Evolutionary conservation across 2,888 invertebrate genomes (phyloP).

Genomic region (Eupsilia transversa): DNA sequence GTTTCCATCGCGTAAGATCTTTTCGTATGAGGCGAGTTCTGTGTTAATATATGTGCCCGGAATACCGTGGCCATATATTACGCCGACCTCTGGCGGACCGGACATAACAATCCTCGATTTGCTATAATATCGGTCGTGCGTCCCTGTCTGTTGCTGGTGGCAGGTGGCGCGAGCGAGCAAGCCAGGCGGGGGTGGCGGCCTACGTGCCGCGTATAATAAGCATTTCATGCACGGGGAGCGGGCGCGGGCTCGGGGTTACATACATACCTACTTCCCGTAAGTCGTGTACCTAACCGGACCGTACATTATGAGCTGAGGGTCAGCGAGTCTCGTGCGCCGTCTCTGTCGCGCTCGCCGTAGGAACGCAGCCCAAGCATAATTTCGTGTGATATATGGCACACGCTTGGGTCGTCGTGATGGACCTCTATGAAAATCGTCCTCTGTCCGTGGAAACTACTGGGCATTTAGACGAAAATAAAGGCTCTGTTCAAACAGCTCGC

Average conservation of each 20-base stretch:
- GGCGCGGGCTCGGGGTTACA: slow-evolving; percentile 86
- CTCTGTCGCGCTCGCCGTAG: slow-evolving; percentile 86
- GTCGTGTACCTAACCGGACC: slow-evolving; percentile 91
- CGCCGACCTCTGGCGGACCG: slow-evolving; percentile 90
- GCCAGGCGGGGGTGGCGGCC: slow-evolving; percentile 83
- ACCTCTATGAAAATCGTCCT: slow-evolving; percentile 85
- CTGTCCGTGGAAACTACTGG: slow-evolving; percentile 72
- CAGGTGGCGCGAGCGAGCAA: slow-evolving; percentile 81
- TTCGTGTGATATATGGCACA: slow-evolving; percentile 89
- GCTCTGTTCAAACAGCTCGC: slow-evolving; percentile 63
- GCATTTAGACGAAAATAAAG: slow-evolving; percentile 76
- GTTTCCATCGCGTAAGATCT: slow-evolving; percentile 90
- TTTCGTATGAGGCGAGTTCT: slow-evolving; percentile 90
- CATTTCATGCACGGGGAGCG: slow-evolving; percentile 91
- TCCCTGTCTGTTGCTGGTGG: slow-evolving; percentile 82
- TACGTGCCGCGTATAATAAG: slow-evolving; percentile 91
- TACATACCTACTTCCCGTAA: slow-evolving; percentile 90
- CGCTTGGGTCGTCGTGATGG: slow-evolving; percentile 83
- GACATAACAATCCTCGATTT: slow-evolving; percentile 91
- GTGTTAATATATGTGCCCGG: slow-evolving; percentile 91
- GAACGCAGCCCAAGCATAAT: slow-evolving; percentile 86
- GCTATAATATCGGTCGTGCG: slow-evolving; percentile 89
- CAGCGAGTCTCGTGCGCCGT: slow-evolving; percentile 86
- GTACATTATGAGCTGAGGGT: slow-evolving; percentile 91
- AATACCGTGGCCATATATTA: slow-evolving; percentile 91